Evolutionary conservation across 1,140 invertebrate species (phyloP), one percentile per base, ranked within the genome.

Genomic region (Drosophila parabipectinata): DNA sequence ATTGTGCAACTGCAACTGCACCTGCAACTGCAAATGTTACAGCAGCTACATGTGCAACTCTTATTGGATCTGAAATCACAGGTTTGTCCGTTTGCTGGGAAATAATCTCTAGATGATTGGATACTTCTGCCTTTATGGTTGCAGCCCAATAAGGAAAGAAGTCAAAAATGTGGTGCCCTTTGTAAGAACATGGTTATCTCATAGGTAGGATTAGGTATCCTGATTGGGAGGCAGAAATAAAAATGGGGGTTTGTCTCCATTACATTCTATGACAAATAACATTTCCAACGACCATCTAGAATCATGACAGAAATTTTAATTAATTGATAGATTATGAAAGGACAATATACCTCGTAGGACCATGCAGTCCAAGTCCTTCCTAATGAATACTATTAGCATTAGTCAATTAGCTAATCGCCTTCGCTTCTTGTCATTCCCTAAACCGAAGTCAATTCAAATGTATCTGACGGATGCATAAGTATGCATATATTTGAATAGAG

Each of bases 321-420:
- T 71, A 69, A 69, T 57, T 69, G 52, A 69, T 71, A 48, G 67
- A 71, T 69, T 71, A 69, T 69, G 67, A 69, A 69, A 45, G 44
- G 50, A 41, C 37, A 67, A 68, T 68, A 55, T 3, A 37, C 41
- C 66, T 68, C 32, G 37, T 15, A 50, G 6, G 32, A 34, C 32
- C 8, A 37, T 37, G 10, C 12, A 37, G 12, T 10, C 4, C 1
- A 12, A 14, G 14, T 15, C 5, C n/a, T 18, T 15, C n/a, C 10
- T 30, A 68, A 69, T 69, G 66, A 69, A 69, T 57, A 69, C 63
- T 57, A 69, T 69, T 69, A 57, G 15, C 67, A 57, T 71, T 57
- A 71, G 32, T 48, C 64, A 50, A 69, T 71, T 71, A 71, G 67
- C 63, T 71, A 71, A 71, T 71, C 63, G 53, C n/a, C 51, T 50